phyloP scores from a whole-genome alignment of 2,113 vertebrate species.

The Malurus elegans region DNA sequence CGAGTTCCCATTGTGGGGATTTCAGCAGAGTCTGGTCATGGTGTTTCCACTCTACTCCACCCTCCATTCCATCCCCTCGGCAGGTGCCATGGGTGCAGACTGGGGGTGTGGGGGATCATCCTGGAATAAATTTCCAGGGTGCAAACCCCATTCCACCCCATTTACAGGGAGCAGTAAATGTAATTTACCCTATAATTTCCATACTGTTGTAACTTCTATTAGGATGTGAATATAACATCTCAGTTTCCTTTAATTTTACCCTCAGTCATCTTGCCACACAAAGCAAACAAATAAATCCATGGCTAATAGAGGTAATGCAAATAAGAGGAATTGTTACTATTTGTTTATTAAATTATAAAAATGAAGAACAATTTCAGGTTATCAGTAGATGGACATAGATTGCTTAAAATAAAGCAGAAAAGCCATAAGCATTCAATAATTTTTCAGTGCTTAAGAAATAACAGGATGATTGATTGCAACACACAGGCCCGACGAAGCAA shows the following conservation, averaged over 20 bases:
- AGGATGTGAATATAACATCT: not conserved
- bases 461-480: not conserved
- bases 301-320: not conserved
- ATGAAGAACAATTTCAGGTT: not conserved
- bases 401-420: not conserved
- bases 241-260: not conserved
- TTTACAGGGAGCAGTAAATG: not conserved
- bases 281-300: not conserved
- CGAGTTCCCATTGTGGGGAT: rapidly evolving
- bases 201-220: not conserved
- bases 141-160: no score
- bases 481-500: not conserved
- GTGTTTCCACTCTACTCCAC: not conserved
- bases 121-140: not conserved
- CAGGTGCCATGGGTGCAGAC: not conserved
- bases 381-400: not conserved
- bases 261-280: not conserved
- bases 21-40: not conserved
- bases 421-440: not conserved
- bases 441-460: not conserved
- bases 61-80: not conserved
- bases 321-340: not conserved
- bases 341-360: not conserved
- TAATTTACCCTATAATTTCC: not conserved
- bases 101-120: not conserved